Evolutionary conservation across 92 coral and sea anemone genomes (phyloP), one percentile per base, ranked within the genome.

Genomic region (Ricordea florida): DNA sequence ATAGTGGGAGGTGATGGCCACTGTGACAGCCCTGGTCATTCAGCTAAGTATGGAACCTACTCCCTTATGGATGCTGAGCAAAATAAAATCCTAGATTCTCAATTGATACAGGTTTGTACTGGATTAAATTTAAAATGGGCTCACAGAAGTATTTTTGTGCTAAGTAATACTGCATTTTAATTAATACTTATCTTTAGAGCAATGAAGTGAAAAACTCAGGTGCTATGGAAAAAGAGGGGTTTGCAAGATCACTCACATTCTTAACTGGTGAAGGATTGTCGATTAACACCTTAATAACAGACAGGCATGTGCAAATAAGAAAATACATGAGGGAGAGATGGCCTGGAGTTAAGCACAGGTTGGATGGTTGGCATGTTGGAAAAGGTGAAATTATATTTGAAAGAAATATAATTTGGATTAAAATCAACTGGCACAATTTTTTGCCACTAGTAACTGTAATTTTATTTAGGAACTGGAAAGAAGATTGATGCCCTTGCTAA

Each of bases 21-120:
- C 80, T 73, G 80, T 43, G 80, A 73, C 33, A 73, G 80, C 57
- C 80, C 80, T 25, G 69, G 80, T 13, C 80, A 73, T 28, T 58
- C 69, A 16, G 69, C 80, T 1, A 73, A 73, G 69, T 73, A 42
- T 60, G 69, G 80, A 43, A 11, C 21, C 25, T 73, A 73, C 16
- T 52, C 69, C 17, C 55, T 73, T 7, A 59, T 73, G 80, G 69
- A 73, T 45, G 15, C 45, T 3, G 80, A 73, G 28, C 45, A 73
- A 28, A 73, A 73, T 43, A 58, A 18, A 22, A 37, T 40, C 34
- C 5, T 44, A 59, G 48, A n/a, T n/a, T n/a, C n/a, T n/a, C n/a
- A n/a, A n/a, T n/a, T n/a, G n/a, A n/a, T n/a, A n/a, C n/a, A n/a
- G n/a, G n/a, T n/a, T n/a, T n/a, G n/a, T n/a, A n/a, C n/a, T n/a